phyloP scores from a whole-genome alignment of 2,113 vertebrate species.

The Corynorhinus townsendii region DNA sequence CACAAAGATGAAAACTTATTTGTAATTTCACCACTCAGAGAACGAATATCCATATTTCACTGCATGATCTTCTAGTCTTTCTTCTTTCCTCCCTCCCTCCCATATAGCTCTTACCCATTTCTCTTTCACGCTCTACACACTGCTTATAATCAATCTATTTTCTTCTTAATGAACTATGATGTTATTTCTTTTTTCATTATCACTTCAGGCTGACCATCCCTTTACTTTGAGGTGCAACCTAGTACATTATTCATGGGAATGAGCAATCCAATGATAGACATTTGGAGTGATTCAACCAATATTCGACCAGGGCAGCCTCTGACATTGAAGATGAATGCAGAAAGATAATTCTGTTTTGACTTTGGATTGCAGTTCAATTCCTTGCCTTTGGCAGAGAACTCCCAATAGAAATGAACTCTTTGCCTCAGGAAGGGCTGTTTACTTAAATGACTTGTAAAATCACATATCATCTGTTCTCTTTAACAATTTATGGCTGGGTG shows the following conservation, averaged over 20 bases:
- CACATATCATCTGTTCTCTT: conserved; percentile 80
- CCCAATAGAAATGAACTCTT: conserved; percentile 63
- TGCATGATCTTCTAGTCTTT: background rate
- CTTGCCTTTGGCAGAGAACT: conserved; percentile 53
- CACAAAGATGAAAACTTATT: background rate
- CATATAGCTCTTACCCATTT: background rate
- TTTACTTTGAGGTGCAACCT: background rate
- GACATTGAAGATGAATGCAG: conserved; percentile 30
- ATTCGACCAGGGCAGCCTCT: background rate
- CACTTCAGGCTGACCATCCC: background rate
- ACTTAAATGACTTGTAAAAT: conserved; percentile 82
- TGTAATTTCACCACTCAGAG: conserved; percentile 11
- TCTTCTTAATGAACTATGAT: background rate
- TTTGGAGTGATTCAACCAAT: background rate
- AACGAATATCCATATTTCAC: background rate
- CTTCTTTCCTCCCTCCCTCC: background rate
- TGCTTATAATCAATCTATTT: background rate
- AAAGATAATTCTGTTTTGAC: conserved; percentile 33
- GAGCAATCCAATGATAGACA: background rate
- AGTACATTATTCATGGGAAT: background rate
- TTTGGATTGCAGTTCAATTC: conserved; percentile 31
- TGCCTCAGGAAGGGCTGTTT: conserved; percentile 75
- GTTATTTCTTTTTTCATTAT: background rate
- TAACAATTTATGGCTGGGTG: conserved; percentile 80
- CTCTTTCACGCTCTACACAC: background rate